Conservation (phyloP, 1,140 invertebrate genomes). For the Agrypnia vestita region DNA sequence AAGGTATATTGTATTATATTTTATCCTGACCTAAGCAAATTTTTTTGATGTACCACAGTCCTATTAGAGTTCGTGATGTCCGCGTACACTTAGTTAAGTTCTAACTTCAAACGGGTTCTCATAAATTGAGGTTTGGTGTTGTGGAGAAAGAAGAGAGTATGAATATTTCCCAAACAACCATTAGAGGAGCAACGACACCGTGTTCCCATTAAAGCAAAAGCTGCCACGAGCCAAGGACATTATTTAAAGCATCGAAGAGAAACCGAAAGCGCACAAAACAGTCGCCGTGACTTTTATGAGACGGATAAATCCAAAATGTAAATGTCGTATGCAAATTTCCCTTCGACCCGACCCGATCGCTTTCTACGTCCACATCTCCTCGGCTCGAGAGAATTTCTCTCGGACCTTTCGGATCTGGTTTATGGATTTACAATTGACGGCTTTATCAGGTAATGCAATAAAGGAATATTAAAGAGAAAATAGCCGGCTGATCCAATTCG, state of each 20-base stretch:
- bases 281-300: constrained; percentile 16
- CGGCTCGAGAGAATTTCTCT: constrained; percentile 13
- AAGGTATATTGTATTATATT: too few species aligned
- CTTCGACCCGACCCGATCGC: background rate
- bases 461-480: constrained; percentile 25
- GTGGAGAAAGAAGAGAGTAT: too few species aligned
- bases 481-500: constrained; percentile 3
- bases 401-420: constrained; percentile 32
- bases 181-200: too few species aligned
- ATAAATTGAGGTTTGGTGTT: too few species aligned
- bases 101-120: too few species aligned
- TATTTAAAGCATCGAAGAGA: constrained; percentile 16
- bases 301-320: constrained; percentile 27
- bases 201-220: background rate
- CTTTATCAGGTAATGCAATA: constrained; percentile 32
- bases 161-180: too few species aligned
- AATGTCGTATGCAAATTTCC: constrained; percentile 38
- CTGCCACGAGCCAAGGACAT: background rate
- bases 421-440: constrained; percentile 38
- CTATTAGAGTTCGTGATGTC: too few species aligned
- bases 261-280: background rate
- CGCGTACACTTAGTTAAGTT: too few species aligned
- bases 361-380: constrained; percentile 7
- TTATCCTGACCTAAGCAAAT: too few species aligned
- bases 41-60: too few species aligned